Conservation (phyloP, 2,888 invertebrate genomes). For the Meliscaeva auricollis region DNA sequence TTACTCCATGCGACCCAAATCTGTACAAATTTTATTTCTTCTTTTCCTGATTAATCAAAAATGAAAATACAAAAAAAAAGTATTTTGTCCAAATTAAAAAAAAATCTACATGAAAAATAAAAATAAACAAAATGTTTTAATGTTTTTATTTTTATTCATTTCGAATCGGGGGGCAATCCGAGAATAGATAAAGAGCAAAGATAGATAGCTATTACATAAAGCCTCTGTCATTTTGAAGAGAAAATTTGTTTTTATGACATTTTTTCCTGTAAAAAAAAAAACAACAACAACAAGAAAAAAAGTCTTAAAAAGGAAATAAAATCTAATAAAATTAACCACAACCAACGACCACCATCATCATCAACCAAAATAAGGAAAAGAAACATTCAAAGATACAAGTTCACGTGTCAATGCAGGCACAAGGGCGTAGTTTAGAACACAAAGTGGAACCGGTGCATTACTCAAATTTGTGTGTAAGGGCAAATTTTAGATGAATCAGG, state of each 20-base stretch:
- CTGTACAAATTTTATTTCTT: not conserved
- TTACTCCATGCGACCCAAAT: too few relatives aligned
- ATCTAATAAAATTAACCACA: constrained; percentile 63
- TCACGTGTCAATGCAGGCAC: constrained; percentile 16
- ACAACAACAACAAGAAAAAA: not conserved
- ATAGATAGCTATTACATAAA: constrained; percentile 2
- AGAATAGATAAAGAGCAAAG: constrained; percentile 35
- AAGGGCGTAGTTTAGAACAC: not conserved
- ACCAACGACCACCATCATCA: constrained; percentile 58
- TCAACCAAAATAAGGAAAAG: constrained; percentile 25
- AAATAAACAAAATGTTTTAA: constrained; percentile 63
- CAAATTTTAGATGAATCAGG: too few relatives aligned
- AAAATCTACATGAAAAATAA: constrained; percentile 10
- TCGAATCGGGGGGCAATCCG: constrained; percentile 28
- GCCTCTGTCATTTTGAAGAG: not conserved
- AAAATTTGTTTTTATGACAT: constrained; percentile 58
- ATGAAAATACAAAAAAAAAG: not conserved
- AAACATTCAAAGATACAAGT: constrained; percentile 7
- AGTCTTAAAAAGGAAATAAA: constrained; percentile 37
- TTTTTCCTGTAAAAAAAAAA: constrained; percentile 42
- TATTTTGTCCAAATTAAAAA: constrained; percentile 16
- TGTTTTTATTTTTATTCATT: constrained; percentile 56
- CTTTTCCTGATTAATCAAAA: constrained; percentile 10
- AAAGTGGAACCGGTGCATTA: too few relatives aligned
- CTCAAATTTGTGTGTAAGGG: too few relatives aligned